Evolutionary conservation across 2,113 vertebrate species (phyloP), one percentile per base, ranked within the genome.

Genomic region (Lepisosteus oculatus): DNA sequence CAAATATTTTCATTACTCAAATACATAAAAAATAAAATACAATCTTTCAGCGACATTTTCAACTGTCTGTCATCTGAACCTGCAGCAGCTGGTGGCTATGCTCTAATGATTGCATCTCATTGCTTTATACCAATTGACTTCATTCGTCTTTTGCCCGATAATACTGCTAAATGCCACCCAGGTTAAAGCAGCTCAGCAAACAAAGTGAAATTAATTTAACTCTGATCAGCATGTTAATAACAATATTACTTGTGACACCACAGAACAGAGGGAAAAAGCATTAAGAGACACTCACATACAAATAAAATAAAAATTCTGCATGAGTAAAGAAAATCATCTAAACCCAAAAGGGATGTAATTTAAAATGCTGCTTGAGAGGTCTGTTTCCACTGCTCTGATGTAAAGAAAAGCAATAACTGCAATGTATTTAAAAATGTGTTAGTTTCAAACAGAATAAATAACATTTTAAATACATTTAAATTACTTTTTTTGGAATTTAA

Each of bases 161-260:
- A 5, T 81, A 85, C 91, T 92, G 85, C 15, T 51, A 87, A 87
- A 86, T 86, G 87, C 87, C 89, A 88, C 76, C 88, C 84, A 89
- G 0, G 0, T 84, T 86, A 88, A 75, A 72, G 80, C 80, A 90
- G 81, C 72, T 85, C 82, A 85, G 74, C 79, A 83, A 79, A 84
- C 86, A 89, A 89, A 89, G 78, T 87, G 88, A 87, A 91, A 91
- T 92, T 90, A 90, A 90, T 91, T 92, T 89, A 84, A 86, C 83
- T 88, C 47, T 78, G 81, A 86, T 85, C 51, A 70, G 79, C 80
- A 75, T 29, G 62, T 81, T 92, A 89, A 91, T 88, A 41, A 64
- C 42, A 89, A 85, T 91, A 90, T 88, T 90, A 88, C 81, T 90
- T 86, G 86, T 89, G 92, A 93, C 89, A 91, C 82, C 87, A 29